A percentile compares a stretch with the other conserved stretches of the same genome.
These are phyloP conservation scores for Geotrupes spiniger DNA, from an alignment of 2,888 invertebrate species.

Conservation along the genomic window DNA sequence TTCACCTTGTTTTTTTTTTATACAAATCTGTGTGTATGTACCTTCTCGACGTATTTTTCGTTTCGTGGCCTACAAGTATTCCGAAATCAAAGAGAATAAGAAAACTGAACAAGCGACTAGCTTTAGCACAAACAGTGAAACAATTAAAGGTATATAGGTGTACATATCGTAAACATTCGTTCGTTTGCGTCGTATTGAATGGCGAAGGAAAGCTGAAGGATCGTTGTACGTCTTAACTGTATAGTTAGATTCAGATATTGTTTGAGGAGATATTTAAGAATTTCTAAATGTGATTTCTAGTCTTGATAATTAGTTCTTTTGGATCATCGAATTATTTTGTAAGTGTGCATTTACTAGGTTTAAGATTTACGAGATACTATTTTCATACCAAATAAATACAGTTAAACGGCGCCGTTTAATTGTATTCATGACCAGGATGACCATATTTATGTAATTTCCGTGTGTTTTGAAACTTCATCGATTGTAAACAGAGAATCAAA, in stretches of 20 bases:
- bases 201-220: too few species aligned
- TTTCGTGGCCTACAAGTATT: too few species aligned
- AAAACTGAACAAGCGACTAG: too few species aligned
- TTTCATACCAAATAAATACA: constrained; percentile 33
- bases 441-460: too few species aligned
- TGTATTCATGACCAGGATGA: not conserved
- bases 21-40: too few species aligned
- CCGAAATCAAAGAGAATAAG: too few species aligned
- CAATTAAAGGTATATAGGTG: not conserved
- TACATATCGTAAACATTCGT: not conserved
- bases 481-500: constrained; percentile 4
- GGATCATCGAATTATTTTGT: constrained; percentile 29
- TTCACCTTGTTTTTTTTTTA: too few species aligned
- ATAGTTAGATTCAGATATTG: constrained; percentile 7
- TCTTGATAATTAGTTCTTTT: constrained; percentile 14
- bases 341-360: constrained; percentile 35
- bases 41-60: too few species aligned
- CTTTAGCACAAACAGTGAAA: too few species aligned
- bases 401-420: not conserved
- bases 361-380: constrained; percentile 30
- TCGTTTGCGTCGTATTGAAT: too few species aligned
- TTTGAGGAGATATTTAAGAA: constrained; percentile 19
- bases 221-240: too few species aligned
- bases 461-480: too few species aligned
- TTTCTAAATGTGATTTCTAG: constrained; percentile 26